phyloP scores from a whole-genome alignment of 2,113 vertebrate genomes.

The Setophaga coronata region DNA sequence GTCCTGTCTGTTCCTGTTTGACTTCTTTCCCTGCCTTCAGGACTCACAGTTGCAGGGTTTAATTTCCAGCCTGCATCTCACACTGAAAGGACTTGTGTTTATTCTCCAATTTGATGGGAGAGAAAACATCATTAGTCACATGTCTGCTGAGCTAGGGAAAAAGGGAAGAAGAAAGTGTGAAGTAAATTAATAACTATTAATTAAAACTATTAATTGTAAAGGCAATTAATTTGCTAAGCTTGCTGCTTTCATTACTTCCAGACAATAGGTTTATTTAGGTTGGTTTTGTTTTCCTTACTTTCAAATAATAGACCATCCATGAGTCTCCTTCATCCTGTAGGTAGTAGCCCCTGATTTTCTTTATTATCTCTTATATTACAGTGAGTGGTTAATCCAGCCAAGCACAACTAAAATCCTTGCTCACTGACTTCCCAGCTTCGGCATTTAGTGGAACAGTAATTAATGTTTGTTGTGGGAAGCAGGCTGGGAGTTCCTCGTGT shows the following conservation, averaged over 20 bases:
- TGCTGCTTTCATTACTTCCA: not conserved
- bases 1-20: not conserved
- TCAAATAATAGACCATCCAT: not conserved
- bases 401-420: not conserved
- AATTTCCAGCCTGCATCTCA: conserved; percentile 12
- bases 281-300: not conserved
- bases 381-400: not conserved
- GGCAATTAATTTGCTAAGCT: not conserved
- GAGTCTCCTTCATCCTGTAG: not conserved
- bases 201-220: not conserved
- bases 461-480: conserved; percentile 28
- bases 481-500: conserved; percentile 25
- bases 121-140: not conserved
- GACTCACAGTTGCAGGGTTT: conserved; percentile 7
- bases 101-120: not conserved
- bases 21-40: not conserved
- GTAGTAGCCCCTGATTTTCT: not conserved
- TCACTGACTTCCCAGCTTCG: not conserved
- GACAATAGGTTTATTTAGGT: not conserved
- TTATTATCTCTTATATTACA: not conserved
- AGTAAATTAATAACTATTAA: not conserved
- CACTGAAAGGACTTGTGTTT: not conserved
- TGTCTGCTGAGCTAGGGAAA: not conserved
- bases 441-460: conserved; percentile 10
- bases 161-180: not conserved